Conservation (phyloP, 2,113 vertebrate species). For the Osmerus mordax region DNA sequence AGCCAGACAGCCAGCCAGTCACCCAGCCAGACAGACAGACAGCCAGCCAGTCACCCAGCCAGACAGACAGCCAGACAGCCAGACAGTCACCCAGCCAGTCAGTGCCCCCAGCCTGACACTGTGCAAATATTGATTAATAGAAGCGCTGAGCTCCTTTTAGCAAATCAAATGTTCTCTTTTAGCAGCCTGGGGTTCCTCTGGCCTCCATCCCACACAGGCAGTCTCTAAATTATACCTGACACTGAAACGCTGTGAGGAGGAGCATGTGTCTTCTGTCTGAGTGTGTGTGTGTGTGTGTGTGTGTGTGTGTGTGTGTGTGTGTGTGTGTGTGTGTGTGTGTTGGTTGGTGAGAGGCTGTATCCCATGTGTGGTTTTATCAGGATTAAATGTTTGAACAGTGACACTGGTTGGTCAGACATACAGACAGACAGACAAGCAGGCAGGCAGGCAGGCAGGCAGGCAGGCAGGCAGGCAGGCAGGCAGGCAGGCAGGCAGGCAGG, state of each 20-base stretch:
- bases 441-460: too few species aligned
- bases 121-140: slow-evolving; percentile 99
- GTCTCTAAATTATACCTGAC: slow-evolving; percentile 96
- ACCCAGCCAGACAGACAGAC: too few species aligned
- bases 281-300: background rate
- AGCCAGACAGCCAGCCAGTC: too few species aligned
- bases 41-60: slow-evolving; percentile 7
- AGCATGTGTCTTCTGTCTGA: background rate
- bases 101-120: slow-evolving; percentile 83
- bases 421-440: too few species aligned
- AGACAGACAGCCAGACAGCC: slow-evolving; percentile 35
- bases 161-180: slow-evolving; percentile 99
- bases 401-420: background rate
- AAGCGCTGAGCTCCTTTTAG: slow-evolving; percentile 98
- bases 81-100: slow-evolving; percentile 41
- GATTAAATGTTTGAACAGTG: too few species aligned
- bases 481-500: too few species aligned
- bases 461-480: too few species aligned
- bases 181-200: slow-evolving; percentile 80
- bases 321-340: slow-evolving; percentile 5
- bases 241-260: slow-evolving; percentile 81
- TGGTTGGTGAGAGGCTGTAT: background rate
- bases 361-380: too few species aligned
- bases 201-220: slow-evolving; percentile 66
- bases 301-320: background rate